phyloP scores from a whole-genome alignment of 2,797 vertebrate species.

The Manis javanica region DNA sequence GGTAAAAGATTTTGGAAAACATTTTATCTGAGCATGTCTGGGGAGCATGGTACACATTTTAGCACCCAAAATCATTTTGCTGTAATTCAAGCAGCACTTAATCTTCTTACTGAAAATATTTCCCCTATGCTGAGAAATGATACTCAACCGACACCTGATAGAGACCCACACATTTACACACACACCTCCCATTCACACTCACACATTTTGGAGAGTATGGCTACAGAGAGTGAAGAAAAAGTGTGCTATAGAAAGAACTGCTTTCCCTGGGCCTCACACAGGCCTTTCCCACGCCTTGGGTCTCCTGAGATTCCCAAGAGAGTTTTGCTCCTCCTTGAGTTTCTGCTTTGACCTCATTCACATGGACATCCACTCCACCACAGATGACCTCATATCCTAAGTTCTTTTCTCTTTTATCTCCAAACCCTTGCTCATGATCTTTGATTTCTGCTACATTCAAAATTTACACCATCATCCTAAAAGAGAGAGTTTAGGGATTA shows the following conservation, averaged over 20 bases:
- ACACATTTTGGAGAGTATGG: neutral
- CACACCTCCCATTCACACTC: neutral
- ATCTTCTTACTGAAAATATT: neutral
- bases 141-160: neutral
- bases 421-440: neutral
- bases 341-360: neutral
- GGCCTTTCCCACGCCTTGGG: neutral
- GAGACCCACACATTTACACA: too few relatives aligned
- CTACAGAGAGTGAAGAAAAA: neutral
- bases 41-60: neutral
- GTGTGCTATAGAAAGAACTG: neutral
- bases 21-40: neutral
- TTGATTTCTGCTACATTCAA: neutral
- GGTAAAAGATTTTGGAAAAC: neutral
- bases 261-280: neutral
- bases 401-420: neutral
- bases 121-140: neutral
- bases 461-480: constrained; percentile 12
- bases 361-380: neutral
- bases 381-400: neutral
- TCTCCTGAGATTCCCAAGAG: neutral
- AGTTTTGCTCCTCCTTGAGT: neutral
- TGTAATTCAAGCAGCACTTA: neutral
- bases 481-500: neutral
- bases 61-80: neutral